A percentile compares a stretch with the other conserved stretches of the same genome.
phyloP scores from a whole-genome alignment of 2,888 invertebrate species.

The Hoplodrina blanda region DNA sequence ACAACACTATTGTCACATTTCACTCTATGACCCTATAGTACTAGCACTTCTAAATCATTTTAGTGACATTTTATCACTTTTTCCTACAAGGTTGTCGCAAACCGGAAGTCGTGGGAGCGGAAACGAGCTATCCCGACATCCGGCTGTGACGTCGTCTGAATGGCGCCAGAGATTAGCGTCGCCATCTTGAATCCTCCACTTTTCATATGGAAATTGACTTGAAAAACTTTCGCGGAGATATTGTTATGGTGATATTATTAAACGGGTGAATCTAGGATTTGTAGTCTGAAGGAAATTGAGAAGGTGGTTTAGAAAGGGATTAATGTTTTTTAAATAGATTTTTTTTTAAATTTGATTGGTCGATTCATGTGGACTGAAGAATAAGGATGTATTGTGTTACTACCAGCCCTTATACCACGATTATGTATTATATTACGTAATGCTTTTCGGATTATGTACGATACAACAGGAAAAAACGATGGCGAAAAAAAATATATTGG shows the following conservation, averaged over 20 bases:
- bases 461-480: too few relatives aligned
- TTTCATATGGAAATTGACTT: conserved; percentile 64
- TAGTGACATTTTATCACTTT: conserved; percentile 50
- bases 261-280: conserved; percentile 30
- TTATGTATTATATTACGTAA: too few relatives aligned
- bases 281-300: conserved; percentile 6
- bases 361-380: too few relatives aligned
- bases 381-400: too few relatives aligned
- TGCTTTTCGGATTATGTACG: too few relatives aligned
- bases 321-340: too few relatives aligned
- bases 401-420: too few relatives aligned
- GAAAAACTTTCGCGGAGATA: conserved; percentile 47
- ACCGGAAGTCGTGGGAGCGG: conserved; percentile 71
- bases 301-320: not conserved
- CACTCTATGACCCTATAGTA: conserved; percentile 4
- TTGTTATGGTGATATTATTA: conserved; percentile 46
- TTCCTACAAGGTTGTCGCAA: conserved; percentile 62
- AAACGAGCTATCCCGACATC: conserved; percentile 71
- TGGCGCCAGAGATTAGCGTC: conserved; percentile 73
- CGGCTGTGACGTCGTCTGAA: conserved; percentile 77
- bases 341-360: too few relatives aligned
- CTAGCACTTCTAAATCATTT: conserved; percentile 44
- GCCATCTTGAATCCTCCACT: conserved; percentile 57
- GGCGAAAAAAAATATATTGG: too few relatives aligned
- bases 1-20: conserved; percentile 3